phyloP scores from a whole-genome alignment of 2,113 vertebrate species.

The Epinephelus lanceolatus region DNA sequence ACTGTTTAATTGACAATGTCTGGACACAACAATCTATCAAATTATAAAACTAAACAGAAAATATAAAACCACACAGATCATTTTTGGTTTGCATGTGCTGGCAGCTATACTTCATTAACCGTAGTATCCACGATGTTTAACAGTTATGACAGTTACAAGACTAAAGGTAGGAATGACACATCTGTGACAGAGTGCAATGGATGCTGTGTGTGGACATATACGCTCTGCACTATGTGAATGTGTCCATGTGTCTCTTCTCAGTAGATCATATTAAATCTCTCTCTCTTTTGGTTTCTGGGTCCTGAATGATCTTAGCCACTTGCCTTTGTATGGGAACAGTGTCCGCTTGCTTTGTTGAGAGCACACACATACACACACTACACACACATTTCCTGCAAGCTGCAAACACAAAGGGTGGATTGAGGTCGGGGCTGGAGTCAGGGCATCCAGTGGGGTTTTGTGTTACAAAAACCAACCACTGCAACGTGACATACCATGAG shows the following conservation, averaged over 20 bases:
- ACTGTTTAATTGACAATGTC: too few relatives aligned
- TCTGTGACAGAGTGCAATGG: neutral
- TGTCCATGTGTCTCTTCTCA: neutral
- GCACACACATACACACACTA: slow-evolving; percentile 26
- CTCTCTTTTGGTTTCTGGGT: slow-evolving; percentile 13
- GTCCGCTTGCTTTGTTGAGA: slow-evolving; percentile 29
- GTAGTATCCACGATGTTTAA: neutral
- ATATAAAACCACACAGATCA: neutral
- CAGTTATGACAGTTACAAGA: neutral
- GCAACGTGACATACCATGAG: slow-evolving; percentile 32
- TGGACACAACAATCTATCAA: neutral
- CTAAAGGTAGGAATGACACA: neutral
- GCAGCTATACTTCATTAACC: neutral
- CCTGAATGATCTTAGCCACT: slow-evolving; percentile 24
- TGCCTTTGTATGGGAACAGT: slow-evolving; percentile 45
- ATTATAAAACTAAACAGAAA: neutral
- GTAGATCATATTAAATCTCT: slow-evolving; percentile 15
- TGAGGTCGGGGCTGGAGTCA: slow-evolving; percentile 38
- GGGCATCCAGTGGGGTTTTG: slow-evolving; percentile 38
- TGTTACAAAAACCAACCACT: slow-evolving; percentile 46
- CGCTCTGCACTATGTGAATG: neutral
- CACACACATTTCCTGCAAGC: slow-evolving; percentile 19
- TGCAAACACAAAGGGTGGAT: slow-evolving; percentile 61
- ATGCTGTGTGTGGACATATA: neutral
- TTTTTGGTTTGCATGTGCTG: neutral